Evolutionary conservation across 2,797 vertebrate species (phyloP).

Genomic region (Darevskia mixta): DNA sequence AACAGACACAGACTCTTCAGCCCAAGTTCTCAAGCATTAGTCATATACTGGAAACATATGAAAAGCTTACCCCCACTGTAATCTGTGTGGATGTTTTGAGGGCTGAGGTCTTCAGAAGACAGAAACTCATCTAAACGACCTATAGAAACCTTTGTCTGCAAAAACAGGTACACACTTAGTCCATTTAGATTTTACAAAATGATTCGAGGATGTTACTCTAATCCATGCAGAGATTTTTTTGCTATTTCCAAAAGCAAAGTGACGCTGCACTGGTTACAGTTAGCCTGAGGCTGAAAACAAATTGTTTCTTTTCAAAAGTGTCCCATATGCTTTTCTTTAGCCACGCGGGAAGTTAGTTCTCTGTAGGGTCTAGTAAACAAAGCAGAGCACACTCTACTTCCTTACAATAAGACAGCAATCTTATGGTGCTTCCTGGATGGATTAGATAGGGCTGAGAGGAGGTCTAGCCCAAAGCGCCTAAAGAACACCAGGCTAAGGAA

Average conservation of each 20-base stretch:
- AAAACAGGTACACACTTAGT: slow-evolving; percentile 30
- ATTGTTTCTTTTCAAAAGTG: not conserved
- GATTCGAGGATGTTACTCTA: not conserved
- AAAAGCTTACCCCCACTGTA: slow-evolving; percentile 68
- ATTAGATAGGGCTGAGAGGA: too few species aligned
- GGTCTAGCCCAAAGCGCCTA: too few species aligned
- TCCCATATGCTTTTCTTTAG: not conserved
- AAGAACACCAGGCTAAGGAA: too few species aligned
- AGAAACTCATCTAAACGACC: slow-evolving; percentile 70
- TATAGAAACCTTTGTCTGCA: slow-evolving; percentile 71
- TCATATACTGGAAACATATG: slow-evolving; percentile 22
- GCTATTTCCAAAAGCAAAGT: not conserved
- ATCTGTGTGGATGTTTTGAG: slow-evolving; percentile 61
- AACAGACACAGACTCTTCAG: slow-evolving; percentile 7
- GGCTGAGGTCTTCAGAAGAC: slow-evolving; percentile 65
- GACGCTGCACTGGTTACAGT: not conserved
- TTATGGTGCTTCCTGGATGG: too few species aligned
- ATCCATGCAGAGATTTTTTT: not conserved
- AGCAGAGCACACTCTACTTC: not conserved
- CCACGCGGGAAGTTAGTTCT: not conserved
- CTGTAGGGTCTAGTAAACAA: not conserved
- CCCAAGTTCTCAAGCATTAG: slow-evolving; percentile 1
- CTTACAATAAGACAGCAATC: not conserved
- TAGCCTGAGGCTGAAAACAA: not conserved
- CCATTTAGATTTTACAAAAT: not conserved